Base-by-base conservation (phyloP, 2,113 vertebrate species). In the Syngnathus scovelli region DNA sequence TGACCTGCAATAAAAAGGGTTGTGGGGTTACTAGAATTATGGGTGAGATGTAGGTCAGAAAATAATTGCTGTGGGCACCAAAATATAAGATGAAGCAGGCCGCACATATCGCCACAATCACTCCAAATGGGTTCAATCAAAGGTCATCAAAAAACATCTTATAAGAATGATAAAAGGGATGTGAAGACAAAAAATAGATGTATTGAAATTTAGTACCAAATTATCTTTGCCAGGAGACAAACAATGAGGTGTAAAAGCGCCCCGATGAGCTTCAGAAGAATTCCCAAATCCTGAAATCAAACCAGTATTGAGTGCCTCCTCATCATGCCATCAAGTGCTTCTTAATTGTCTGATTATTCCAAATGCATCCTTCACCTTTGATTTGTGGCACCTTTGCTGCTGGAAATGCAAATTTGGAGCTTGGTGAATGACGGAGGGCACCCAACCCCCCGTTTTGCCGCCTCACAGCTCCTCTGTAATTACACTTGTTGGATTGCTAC, bases 401-500 rank as follows among this genome's bases (percentile, higher is more conserved):
- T 71, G 78, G 70, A 82, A 83, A 88, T 90, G 82, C 74, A 89
- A 91, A 85, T 88, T 62, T 61, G 61, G 68, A 75, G 83, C 78
- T 67, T 80, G 76, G 83, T 72, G 82, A 90, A 89, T 73, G 81
- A 89, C 79, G 79, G 71, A 66, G 72, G 77, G 71, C 81, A 76
- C 76, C 77, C 54, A 19, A 72, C 9, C 80, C 76, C 67, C 72
- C 61, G 1, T 71, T 77, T 79, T 52, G 55, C 72, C 74, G 80
- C 70, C 71, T 77, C 74, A 76, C 77, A 87, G 75, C 77, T 81
- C 72, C 69, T 23, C 66, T 72, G 74, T 90, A 90, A 91, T 92
- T 89, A 89, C 83, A 84, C 86, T 82, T 80, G 84, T 89, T 85
- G 81, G 77, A 85, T 83, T 71, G 85, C 86, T 86, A 77, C 76